A percentile compares a stretch with the other conserved stretches of the same genome.
Conservation (phyloP, 2,113 vertebrate genomes). For the Hippocampus barbouri region DNA sequence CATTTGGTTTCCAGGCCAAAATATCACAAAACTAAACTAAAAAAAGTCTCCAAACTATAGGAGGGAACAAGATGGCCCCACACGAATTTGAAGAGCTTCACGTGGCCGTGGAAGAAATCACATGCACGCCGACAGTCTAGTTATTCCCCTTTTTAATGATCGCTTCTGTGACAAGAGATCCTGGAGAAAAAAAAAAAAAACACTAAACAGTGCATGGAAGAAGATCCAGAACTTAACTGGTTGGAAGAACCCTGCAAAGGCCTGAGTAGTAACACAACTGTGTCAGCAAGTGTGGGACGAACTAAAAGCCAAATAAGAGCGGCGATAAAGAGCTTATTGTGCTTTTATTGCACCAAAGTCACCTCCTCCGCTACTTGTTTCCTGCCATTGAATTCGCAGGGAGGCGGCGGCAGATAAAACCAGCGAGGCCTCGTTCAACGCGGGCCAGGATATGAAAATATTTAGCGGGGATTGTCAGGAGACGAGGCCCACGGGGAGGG, state of each 20-base stretch:
- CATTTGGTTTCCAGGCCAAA: no score
- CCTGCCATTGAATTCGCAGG: conserved; percentile 37
- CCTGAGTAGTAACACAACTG: neutral
- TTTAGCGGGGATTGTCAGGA: conserved; percentile 29
- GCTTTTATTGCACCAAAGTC: conserved; percentile 31
- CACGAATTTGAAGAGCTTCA: no score
- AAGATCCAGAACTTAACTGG: neutral
- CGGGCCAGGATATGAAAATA: conserved; percentile 59
- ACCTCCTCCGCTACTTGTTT: conserved; percentile 37
- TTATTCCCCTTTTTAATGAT: no score
- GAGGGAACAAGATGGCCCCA: no score
- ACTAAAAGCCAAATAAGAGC: conserved; percentile 31
- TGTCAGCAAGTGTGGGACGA: conserved; percentile 23
- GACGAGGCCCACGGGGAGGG: conserved; percentile 32
- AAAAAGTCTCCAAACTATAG: no score
- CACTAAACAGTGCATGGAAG: no score
- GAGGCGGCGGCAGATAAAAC: conserved; percentile 27
- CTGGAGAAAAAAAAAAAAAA: neutral
- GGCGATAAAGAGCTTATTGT: conserved; percentile 6
- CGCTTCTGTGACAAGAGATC: no score
- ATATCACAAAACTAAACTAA: no score
- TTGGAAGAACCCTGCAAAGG: neutral
- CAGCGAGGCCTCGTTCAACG: conserved; percentile 24
- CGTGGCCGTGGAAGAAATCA: no score
- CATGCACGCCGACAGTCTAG: no score